Base-by-base conservation (phyloP, 2,797 vertebrate genomes). In the Aplochiton taeniatus region DNA sequence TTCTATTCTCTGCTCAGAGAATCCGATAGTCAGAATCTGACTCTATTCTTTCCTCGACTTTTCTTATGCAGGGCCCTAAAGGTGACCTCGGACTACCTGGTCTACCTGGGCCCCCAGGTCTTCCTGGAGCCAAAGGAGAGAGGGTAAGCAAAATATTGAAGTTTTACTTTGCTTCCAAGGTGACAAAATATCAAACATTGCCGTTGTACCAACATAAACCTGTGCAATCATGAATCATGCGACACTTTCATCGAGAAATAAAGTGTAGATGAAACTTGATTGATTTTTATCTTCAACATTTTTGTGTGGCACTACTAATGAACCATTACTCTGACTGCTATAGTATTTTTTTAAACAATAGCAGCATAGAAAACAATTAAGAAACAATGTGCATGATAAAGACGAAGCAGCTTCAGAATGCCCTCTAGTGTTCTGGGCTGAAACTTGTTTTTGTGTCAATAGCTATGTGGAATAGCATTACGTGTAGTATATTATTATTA, bases 41-140 rank as follows among this genome's bases (percentile, higher is more conserved):
- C n/a, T n/a, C 61, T 62, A 14, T 69, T 43, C 43, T 47, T 44
- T 74, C 45, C 88, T 88, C 18, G 48, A 5, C 49, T 44, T 57
- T 10, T 10, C 19, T 4, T 68, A 63, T 68, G 12, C 75, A 99
- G 98, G 98, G 98, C 78, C 76, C 94, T 58, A 92, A 93, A 85
- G 97, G 98, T 63, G 95, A 93, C 77, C 93, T 94, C 42, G 98
- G 98, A 18, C 93, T 98, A 60, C 92, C 95, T 67, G 98, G 98
- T 77, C 79, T 98, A 63, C 95, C 98, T 56, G 98, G 98, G 56
- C 93, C 97, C 62, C 78, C 94, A 69, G 98, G 98, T 17, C 77
- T 94, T 44, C 95, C 94, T 62, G 98, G 98, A 74, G 77, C 89
- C 71, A 97, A 95, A 89, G 98, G 98, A 76, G 95, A 96, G 68